Evolutionary conservation across 2,113 vertebrate species (phyloP).

Genomic region (Sinocyclocheilus maitianheensis): DNA sequence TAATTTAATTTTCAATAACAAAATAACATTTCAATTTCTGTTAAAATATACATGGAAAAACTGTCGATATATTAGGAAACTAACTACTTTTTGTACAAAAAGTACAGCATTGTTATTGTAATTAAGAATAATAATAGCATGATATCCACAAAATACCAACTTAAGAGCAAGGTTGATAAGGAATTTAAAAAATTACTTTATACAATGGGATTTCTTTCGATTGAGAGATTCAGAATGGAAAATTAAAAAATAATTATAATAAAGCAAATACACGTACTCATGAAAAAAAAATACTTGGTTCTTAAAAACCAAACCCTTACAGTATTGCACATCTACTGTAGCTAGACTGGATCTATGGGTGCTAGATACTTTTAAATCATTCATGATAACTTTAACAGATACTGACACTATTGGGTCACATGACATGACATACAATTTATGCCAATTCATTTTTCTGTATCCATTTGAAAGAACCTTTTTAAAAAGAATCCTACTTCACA

Average conservation of each 20-base stretch:
- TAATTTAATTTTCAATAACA: constrained; percentile 85
- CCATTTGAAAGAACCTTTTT: constrained; percentile 54
- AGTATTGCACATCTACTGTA: constrained; percentile 68
- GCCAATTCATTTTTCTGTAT: constrained; percentile 56
- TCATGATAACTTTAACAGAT: constrained; percentile 54
- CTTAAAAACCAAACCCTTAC: constrained; percentile 60
- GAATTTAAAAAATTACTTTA: constrained; percentile 68
- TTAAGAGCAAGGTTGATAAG: constrained; percentile 65
- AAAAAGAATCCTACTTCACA: constrained; percentile 58
- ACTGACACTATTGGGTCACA: constrained; percentile 65
- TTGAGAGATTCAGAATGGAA: constrained; percentile 62
- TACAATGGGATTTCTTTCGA: constrained; percentile 62
- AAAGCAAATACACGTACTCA: constrained; percentile 35
- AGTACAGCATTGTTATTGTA: constrained; percentile 71
- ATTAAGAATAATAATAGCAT: constrained; percentile 65
- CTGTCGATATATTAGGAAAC: constrained; percentile 80
- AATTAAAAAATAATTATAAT: constrained; percentile 20
- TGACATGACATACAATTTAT: constrained; percentile 59
- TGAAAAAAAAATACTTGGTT: constrained; percentile 58
- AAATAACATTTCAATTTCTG: constrained; percentile 89
- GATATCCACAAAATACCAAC: constrained; percentile 65
- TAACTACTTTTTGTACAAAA: constrained; percentile 80
- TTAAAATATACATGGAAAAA: constrained; percentile 94
- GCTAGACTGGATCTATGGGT: constrained; percentile 68
- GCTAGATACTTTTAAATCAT: constrained; percentile 60